phyloP scores from a whole-genome alignment of 2,797 vertebrate genomes.

The Tolypeutes matacus region DNA sequence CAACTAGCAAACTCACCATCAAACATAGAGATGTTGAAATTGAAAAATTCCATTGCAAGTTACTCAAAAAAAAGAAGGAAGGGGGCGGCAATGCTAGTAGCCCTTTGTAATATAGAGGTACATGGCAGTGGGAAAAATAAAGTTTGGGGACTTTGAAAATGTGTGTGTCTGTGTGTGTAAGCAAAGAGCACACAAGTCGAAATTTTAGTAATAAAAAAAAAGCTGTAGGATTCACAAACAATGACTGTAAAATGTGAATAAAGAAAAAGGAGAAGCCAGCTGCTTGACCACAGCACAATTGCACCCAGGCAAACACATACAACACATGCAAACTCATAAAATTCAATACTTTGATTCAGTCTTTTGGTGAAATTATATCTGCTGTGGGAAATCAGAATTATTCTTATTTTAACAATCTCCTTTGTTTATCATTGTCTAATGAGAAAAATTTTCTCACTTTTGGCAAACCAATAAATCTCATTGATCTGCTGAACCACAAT shows the following conservation, averaged over 20 bases:
- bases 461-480: background rate
- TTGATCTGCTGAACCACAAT: background rate
- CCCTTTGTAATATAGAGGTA: background rate
- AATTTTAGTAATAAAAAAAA: background rate
- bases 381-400: background rate
- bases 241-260: background rate
- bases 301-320: no score
- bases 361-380: background rate
- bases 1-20: background rate
- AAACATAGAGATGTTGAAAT: background rate
- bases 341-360: constrained; percentile 1
- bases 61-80: background rate
- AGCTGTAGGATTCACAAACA: background rate
- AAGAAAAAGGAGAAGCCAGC: background rate
- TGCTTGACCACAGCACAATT: background rate
- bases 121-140: background rate
- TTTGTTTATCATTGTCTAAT: constrained; percentile 28
- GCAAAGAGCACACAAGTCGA: background rate
- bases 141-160: background rate
- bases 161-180: background rate
- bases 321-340: background rate
- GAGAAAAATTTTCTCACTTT: background rate
- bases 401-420: background rate
- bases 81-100: no score
- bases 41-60: background rate